Conservation (phyloP, 2,888 invertebrate genomes). For the Scaptomyza cyrtandrae region DNA sequence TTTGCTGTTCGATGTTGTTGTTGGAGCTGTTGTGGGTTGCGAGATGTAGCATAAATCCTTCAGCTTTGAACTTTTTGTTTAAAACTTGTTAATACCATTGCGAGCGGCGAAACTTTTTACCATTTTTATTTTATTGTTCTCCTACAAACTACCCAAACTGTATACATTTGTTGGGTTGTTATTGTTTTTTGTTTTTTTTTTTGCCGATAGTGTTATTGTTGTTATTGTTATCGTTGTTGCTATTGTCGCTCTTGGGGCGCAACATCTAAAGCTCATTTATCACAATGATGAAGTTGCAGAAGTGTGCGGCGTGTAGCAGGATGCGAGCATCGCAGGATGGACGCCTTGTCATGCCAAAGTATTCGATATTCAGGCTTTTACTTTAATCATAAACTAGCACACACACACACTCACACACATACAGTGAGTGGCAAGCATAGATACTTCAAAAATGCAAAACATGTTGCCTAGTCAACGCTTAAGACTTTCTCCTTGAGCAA, state of each 20-base stretch:
- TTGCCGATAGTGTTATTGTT: slow-evolving; percentile 6
- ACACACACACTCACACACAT: slow-evolving; percentile 4
- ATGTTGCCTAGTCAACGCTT: slow-evolving; percentile 49
- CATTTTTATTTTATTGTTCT: slow-evolving; percentile 1
- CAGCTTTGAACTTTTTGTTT: slow-evolving; percentile 68
- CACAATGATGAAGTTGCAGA: slow-evolving; percentile 70
- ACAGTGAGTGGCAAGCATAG: slow-evolving; percentile 1
- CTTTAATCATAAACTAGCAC: slow-evolving; percentile 67
- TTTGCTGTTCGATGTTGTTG: slow-evolving; percentile 7
- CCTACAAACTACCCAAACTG: too few relatives aligned
- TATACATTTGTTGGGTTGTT: slow-evolving; percentile 27
- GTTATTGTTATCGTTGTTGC: slow-evolving; percentile 16
- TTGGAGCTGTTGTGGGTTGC: slow-evolving; percentile 11
- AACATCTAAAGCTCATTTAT: slow-evolving; percentile 66
- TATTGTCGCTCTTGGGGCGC: slow-evolving; percentile 35
- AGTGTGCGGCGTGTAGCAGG: slow-evolving; percentile 30
- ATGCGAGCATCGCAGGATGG: slow-evolving; percentile 31
- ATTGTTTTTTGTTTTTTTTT: slow-evolving; percentile 24
- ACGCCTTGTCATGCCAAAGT: slow-evolving; percentile 46
- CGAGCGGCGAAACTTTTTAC: slow-evolving; percentile 54
- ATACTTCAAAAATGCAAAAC: slow-evolving; percentile 60
- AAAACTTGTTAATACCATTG: slow-evolving; percentile 71
- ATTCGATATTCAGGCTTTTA: slow-evolving; percentile 63
- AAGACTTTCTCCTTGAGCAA: slow-evolving; percentile 32
- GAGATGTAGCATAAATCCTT: slow-evolving; percentile 61